These are phyloP conservation scores for Campopleginae sp. DNA, from an alignment of 2,888 invertebrate genomes.

Conservation along the genomic window DNA sequence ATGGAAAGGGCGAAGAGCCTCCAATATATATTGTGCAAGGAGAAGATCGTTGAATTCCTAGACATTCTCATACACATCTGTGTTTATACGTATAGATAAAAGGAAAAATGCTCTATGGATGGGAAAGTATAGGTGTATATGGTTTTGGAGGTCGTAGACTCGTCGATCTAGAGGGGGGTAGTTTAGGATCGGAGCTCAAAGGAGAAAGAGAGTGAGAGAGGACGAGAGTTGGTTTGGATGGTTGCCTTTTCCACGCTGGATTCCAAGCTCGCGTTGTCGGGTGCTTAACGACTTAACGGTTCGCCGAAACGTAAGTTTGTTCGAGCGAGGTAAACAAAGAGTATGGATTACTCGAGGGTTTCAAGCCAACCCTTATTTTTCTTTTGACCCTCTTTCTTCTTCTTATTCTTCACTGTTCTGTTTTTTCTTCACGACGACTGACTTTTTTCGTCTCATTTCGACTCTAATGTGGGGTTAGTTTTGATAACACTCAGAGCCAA, in stretches of 20 bases:
- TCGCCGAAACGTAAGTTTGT: conserved; percentile 71
- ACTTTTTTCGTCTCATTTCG: conserved; percentile 24
- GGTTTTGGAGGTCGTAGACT: conserved; percentile 37
- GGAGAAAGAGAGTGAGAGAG: conserved; percentile 43
- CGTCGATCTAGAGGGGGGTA: conserved; percentile 36
- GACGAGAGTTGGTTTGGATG: conserved; percentile 54
- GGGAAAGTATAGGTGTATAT: not conserved
- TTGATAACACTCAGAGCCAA: conserved; percentile 6
- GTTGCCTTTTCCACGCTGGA: conserved; percentile 53
- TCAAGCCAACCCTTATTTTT: conserved; percentile 52
- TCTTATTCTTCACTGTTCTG: conserved; percentile 13
- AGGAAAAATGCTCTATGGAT: conserved; percentile 19
- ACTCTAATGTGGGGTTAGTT: conserved; percentile 23
- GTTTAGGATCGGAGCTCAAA: not conserved
- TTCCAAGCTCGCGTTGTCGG: conserved; percentile 67
- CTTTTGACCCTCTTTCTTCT: conserved; percentile 25
- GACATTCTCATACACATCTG: not conserved
- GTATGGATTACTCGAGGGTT: conserved; percentile 70
- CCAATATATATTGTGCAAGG: conserved; percentile 41
- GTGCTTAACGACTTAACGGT: conserved; percentile 73
- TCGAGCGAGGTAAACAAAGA: conserved; percentile 72
- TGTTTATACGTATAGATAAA: conserved; percentile 8
- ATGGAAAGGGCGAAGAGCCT: conserved; percentile 18
- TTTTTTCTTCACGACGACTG: conserved; percentile 14
- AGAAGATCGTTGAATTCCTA: conserved; percentile 48